Evolutionary conservation across 2,888 invertebrate species (phyloP).

Genomic region (Thereva unica): DNA sequence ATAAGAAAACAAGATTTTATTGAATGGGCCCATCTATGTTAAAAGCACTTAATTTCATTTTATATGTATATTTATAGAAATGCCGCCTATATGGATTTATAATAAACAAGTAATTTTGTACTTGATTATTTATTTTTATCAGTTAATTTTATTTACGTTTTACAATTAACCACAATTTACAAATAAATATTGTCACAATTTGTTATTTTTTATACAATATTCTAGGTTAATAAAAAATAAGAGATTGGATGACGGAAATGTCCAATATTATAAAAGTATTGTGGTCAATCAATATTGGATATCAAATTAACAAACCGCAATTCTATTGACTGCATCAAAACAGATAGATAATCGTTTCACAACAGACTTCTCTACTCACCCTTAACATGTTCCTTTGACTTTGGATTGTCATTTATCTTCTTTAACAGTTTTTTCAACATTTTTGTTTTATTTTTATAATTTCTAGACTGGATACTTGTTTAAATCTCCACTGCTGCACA

Average conservation of each 20-base stretch:
- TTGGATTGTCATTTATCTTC: constrained; percentile 22
- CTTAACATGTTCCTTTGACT: constrained; percentile 7
- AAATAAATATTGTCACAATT: too few species aligned
- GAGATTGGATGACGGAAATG: too few species aligned
- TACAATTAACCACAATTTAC: too few species aligned
- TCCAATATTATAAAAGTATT: too few species aligned
- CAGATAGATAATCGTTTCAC: background rate
- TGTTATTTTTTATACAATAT: too few species aligned
- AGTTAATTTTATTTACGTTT: too few species aligned
- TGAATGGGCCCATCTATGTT: constrained; percentile 1
- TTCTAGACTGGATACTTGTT: constrained; percentile 1
- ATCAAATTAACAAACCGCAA: background rate
- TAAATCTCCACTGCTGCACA: background rate
- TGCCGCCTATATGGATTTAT: too few species aligned
- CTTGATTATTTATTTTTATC: too few species aligned
- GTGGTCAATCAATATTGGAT: too few species aligned
- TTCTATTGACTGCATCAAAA: background rate
- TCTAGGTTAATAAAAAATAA: too few species aligned
- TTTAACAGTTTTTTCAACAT: constrained; percentile 28
- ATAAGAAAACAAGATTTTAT: constrained; percentile 9
- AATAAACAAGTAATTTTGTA: too few species aligned
- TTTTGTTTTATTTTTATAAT: constrained; percentile 10
- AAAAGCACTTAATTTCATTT: background rate
- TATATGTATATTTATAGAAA: too few species aligned
- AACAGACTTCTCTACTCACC: constrained; percentile 2